phyloP scores from a whole-genome alignment of 2,113 vertebrate species.

The Engraulis encrasicolus region DNA sequence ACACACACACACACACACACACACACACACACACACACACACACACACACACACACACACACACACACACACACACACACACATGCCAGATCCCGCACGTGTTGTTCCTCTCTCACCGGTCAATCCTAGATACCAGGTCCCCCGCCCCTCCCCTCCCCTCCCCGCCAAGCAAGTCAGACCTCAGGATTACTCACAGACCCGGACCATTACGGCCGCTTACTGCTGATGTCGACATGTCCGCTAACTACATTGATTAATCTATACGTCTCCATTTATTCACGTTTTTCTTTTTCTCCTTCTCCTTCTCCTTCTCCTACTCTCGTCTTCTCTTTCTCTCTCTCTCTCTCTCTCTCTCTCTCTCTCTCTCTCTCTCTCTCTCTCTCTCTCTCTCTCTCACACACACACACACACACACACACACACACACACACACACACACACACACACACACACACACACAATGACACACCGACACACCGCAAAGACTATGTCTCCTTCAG shows the following conservation, averaged over 20 bases:
- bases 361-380: too few species aligned
- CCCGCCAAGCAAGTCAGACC: slow-evolving; percentile 46
- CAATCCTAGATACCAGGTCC: too few species aligned
- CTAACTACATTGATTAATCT: slow-evolving; percentile 70
- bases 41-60: not conserved
- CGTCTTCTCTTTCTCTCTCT: slow-evolving; percentile 27
- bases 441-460: too few species aligned
- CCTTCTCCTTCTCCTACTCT: slow-evolving; percentile 9
- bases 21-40: slow-evolving; percentile 3
- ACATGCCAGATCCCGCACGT: too few species aligned
- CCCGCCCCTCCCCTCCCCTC: too few species aligned
- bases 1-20: not conserved
- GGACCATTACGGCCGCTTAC: slow-evolving; percentile 44
- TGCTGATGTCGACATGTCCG: slow-evolving; percentile 66
- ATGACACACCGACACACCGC: too few species aligned
- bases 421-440: too few species aligned
- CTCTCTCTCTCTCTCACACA: too few species aligned
- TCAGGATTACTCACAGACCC: slow-evolving; percentile 48
- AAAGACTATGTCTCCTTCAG: not conserved
- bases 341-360: slow-evolving; percentile 59
- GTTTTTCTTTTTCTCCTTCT: not conserved
- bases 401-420: too few species aligned
- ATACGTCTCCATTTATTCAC: slow-evolving; percentile 50
- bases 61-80: not conserved
- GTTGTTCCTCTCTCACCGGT: not conserved